Evolutionary conservation across 2,888 invertebrate species (phyloP).

Genomic region (Nomada ruficornis): DNA sequence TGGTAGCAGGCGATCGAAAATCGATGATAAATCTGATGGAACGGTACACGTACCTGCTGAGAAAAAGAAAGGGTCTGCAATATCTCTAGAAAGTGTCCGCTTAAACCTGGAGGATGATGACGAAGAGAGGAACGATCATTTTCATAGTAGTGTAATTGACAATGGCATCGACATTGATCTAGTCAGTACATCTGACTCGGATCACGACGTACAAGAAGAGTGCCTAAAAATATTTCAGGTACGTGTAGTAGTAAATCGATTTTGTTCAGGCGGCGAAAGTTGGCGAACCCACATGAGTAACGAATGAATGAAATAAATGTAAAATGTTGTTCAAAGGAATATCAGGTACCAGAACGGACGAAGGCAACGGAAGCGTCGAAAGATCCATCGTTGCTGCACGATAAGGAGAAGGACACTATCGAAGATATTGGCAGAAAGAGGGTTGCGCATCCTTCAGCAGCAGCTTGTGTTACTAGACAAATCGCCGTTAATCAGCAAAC

Average conservation of each 20-base stretch:
- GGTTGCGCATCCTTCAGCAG: conserved; percentile 88
- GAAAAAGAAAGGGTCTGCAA: conserved; percentile 69
- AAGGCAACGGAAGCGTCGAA: conserved; percentile 69
- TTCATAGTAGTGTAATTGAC: not conserved
- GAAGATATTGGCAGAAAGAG: conserved; percentile 87
- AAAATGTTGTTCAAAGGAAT: conserved; percentile 74
- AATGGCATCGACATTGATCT: conserved; percentile 69
- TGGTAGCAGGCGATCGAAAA: conserved; percentile 59
- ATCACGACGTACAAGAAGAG: conserved; percentile 91
- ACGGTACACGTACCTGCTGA: conserved; percentile 49
- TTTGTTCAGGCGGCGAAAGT: too few relatives aligned
- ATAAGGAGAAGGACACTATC: conserved; percentile 56
- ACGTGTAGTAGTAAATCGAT: conserved; percentile 45
- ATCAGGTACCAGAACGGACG: conserved; percentile 79
- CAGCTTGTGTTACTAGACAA: conserved; percentile 68
- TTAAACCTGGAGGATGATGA: conserved; percentile 35
- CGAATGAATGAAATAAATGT: not conserved
- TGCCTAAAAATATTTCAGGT: conserved; percentile 95
- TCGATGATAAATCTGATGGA: conserved; percentile 75
- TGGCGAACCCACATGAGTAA: not conserved
- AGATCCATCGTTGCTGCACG: conserved; percentile 61
- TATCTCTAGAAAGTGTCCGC: conserved; percentile 64
- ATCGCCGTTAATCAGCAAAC: conserved; percentile 72
- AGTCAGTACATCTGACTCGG: conserved; percentile 85
- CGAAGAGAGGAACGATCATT: conserved; percentile 11